Evolutionary conservation across 2,888 invertebrate genomes (phyloP).

Genomic region (Eilema caniola): DNA sequence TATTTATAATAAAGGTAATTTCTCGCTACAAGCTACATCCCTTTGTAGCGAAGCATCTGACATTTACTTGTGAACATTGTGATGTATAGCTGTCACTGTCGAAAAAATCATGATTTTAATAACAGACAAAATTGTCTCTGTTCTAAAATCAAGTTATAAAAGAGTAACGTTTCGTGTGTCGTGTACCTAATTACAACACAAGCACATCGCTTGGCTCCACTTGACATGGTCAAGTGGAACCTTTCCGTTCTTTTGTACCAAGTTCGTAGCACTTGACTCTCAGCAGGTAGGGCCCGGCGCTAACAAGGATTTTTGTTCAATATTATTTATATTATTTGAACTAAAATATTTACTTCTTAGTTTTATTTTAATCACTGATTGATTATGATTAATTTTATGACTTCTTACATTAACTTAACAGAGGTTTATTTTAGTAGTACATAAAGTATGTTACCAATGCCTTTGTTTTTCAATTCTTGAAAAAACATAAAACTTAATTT

Average conservation of each 20-base stretch:
- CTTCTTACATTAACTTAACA: neutral
- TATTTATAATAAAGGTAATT: too few species aligned
- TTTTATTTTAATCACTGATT: neutral
- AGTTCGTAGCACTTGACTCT: conserved; percentile 50
- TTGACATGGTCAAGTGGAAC: conserved; percentile 47
- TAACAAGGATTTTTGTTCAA: conserved; percentile 38
- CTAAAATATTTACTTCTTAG: neutral
- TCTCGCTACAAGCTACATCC: too few species aligned
- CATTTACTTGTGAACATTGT: neutral
- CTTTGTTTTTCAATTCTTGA: neutral
- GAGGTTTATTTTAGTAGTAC: too few species aligned
- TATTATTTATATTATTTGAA: neutral
- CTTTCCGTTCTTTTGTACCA: conserved; percentile 44
- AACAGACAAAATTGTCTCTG: neutral
- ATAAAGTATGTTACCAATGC: too few species aligned
- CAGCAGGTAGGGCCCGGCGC: conserved; percentile 45
- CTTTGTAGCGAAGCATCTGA: neutral
- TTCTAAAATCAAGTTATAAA: neutral
- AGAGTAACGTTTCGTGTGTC: neutral
- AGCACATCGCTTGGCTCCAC: conserved; percentile 39
- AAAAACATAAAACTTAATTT: neutral
- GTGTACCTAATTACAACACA: conserved; percentile 13
- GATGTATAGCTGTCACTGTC: neutral
- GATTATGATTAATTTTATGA: neutral
- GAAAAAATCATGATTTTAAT: neutral